phyloP scores from a whole-genome alignment of 2,797 vertebrate species.

The Muraenolepis orangiensis region DNA sequence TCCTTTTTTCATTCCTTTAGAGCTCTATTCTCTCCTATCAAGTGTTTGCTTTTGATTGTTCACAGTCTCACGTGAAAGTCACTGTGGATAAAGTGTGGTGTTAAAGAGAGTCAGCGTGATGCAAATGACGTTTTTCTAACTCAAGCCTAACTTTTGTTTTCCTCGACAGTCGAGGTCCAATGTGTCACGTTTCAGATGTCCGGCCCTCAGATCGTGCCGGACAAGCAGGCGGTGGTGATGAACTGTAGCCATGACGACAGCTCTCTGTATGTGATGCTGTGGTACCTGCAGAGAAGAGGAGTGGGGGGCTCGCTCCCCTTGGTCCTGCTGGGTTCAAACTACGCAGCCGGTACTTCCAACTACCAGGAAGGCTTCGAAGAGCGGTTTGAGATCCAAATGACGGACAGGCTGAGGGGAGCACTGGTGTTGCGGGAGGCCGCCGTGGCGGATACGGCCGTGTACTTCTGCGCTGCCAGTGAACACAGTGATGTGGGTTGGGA shows the following conservation, averaged over 20 bases:
- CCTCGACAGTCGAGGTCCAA: neutral
- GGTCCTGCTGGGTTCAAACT: neutral
- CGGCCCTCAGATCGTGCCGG: neutral
- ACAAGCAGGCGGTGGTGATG: neutral
- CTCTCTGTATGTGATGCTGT: neutral
- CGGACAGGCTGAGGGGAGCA: neutral
- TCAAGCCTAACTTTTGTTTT: neutral
- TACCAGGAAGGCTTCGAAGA: constrained; percentile 17
- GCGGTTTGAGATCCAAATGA: neutral
- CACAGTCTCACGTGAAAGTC: neutral
- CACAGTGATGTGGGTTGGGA: neutral
- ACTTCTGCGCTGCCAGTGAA: constrained; percentile 3
- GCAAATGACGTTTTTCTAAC: neutral
- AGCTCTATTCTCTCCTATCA: neutral
- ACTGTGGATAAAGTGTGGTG: neutral
- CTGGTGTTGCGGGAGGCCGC: neutral
- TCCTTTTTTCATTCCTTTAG: neutral
- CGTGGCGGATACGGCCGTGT: neutral
- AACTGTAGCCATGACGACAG: neutral
- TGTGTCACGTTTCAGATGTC: neutral
- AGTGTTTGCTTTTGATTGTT: neutral
- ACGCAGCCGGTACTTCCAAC: neutral
- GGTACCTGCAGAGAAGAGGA: neutral
- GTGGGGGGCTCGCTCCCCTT: neutral
- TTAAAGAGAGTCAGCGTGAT: neutral